Percentiles rank a stretch among this genome's conserved stretches.
phyloP scores from a whole-genome alignment of 30 jellyfish, hydroid and myxozoan genomes.

The Hydractinia echinata region DNA sequence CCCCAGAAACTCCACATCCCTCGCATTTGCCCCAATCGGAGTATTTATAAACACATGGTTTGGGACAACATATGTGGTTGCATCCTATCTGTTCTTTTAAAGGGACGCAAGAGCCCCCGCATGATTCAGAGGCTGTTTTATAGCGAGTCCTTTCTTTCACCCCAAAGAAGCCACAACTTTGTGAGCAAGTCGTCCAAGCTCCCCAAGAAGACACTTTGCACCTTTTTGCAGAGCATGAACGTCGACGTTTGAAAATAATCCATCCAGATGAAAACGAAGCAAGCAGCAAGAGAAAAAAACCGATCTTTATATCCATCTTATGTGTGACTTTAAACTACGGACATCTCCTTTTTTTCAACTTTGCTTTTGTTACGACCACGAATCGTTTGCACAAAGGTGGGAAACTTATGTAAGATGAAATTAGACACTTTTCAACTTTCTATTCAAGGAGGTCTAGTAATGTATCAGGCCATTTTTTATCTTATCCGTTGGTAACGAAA shows the following conservation, averaged over 20 bases:
- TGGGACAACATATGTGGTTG: constrained; percentile 71
- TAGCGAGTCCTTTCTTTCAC: not conserved
- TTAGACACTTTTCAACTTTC: no score
- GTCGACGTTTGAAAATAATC: constrained; percentile 2
- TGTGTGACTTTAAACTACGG: no score
- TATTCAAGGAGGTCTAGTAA: no score
- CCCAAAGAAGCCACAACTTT: constrained; percentile 1
- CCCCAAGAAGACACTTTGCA: constrained; percentile 12
- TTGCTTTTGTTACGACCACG: no score
- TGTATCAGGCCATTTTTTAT: no score
- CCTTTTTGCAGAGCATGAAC: constrained; percentile 6
- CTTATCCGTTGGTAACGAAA: no score
- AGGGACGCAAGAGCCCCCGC: constrained; percentile 10
- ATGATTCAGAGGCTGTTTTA: constrained; percentile 20
- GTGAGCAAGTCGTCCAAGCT: constrained; percentile 11
- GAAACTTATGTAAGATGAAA: no score
- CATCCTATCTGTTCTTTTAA: constrained; percentile 31
- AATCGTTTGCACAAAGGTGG: no score
- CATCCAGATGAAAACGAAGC: not conserved
- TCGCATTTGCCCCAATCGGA: constrained; percentile 67
- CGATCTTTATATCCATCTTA: no score
- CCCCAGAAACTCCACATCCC: constrained; percentile 73
- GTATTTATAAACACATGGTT: constrained; percentile 43
- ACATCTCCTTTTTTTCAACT: no score
- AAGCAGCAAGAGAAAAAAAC: not conserved